Evolutionary conservation across 2,113 vertebrate species (phyloP), one percentile per base, ranked within the genome.

Genomic region (Rhagologus leucostigma): DNA sequence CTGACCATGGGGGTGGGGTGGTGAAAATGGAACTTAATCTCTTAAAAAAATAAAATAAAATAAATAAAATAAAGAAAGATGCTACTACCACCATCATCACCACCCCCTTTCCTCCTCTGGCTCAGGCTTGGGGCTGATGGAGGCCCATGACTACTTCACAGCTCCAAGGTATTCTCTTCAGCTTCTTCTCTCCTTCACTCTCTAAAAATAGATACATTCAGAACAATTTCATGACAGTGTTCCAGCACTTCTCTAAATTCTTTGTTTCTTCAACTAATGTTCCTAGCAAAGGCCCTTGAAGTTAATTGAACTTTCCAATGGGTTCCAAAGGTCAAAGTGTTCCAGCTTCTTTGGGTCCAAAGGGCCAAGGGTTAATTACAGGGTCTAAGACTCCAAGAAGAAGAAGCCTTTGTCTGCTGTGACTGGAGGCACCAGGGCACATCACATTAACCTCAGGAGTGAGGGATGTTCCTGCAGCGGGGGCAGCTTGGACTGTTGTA

Each of bases 1-100:
- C 96, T 97, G 96, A 95, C 96, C 95, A 95, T 84, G 89, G 94
- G 87, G 90, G 84, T 89, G 67, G 89, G 84, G 87, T 94, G 70
- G 79, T 93, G 87, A 95, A 95, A 95, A 95, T 81, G 95, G 65
- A 93, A 76, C 90, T 96, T 90, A 16, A 74, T 87, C 24, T 91
- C 76, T 70, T 53, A 42, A 90, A 89, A 88, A 85, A 81, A 52
- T 62, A 60, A 84, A 26, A 17, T 8, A 24, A 67, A 8, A 13
- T 8, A n/a, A 32, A 67, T 15, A 49, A n/a, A 77, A 4, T 37
- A 39, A 64, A 73, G 4, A 60, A 41, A 73, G 62, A 39, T 60
- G 35, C 49, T 91, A 49, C 78, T 9, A 65, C 33, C 27, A 59
- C 11, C 10, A 56, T 37, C 49, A 64, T 33, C 63, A n/a, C 26